A percentile compares a stretch with the other conserved stretches of the same genome.
These are phyloP conservation scores for Dinocampus coccinellae DNA, from an alignment of 2,888 invertebrate genomes.

Conservation along the genomic window DNA sequence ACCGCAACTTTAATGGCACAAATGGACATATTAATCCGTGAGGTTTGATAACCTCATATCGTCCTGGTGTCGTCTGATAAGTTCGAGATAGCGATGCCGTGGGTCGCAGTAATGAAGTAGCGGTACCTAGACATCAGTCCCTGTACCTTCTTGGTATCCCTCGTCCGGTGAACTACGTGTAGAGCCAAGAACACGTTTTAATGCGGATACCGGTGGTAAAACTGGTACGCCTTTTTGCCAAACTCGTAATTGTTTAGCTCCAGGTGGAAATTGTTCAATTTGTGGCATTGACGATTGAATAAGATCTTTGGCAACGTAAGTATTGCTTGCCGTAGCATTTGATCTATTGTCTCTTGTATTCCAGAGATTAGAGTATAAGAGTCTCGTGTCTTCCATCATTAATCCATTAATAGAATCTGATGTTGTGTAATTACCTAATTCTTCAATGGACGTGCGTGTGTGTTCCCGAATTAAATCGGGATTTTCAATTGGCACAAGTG, in stretches of 20 bases:
- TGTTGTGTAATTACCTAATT: constrained; percentile 75
- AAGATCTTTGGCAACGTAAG: constrained; percentile 77
- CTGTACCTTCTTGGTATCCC: constrained; percentile 93
- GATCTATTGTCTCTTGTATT: constrained; percentile 77
- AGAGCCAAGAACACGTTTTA: constrained; percentile 86
- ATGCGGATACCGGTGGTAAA: constrained; percentile 85
- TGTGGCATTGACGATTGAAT: constrained; percentile 47
- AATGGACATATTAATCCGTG: constrained; percentile 32
- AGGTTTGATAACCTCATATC: constrained; percentile 31
- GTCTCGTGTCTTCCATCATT: constrained; percentile 56
- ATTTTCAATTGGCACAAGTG: constrained; percentile 80
- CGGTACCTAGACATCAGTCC: constrained; percentile 85
- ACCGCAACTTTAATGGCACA: constrained; percentile 16
- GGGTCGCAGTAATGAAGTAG: constrained; percentile 65
- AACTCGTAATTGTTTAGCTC: constrained; percentile 85
- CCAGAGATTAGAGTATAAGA: constrained; percentile 85
- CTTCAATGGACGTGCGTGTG: constrained; percentile 71
- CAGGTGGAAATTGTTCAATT: constrained; percentile 70
- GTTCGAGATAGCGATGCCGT: constrained; percentile 62
- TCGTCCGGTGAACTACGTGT: constrained; percentile 91
- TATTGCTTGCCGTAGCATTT: constrained; percentile 72
- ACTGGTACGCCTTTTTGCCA: constrained; percentile 91
- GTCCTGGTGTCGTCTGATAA: constrained; percentile 61
- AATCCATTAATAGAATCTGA: constrained; percentile 45
- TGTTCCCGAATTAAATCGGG: constrained; percentile 86